phyloP scores from a whole-genome alignment of 2,888 invertebrate genomes.

The Hyles lineata region DNA sequence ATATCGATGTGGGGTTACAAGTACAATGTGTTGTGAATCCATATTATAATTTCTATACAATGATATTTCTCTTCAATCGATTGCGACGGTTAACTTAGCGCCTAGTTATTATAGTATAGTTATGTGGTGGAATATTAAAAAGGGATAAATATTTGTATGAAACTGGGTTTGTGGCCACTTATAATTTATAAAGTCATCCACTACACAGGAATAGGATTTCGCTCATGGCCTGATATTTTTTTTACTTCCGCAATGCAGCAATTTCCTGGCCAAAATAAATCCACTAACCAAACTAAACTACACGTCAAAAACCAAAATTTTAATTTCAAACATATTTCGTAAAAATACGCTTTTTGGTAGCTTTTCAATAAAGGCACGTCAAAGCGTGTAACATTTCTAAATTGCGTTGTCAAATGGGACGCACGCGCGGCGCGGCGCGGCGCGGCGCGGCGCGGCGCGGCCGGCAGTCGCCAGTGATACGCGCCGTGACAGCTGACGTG shows the following conservation, averaged over 20 bases:
- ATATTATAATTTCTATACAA: neutral
- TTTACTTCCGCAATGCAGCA: no score
- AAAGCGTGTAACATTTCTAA: slow-evolving; percentile 23
- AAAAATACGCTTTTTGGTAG: neutral
- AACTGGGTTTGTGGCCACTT: no score
- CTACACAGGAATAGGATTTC: neutral
- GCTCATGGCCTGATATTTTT: no score
- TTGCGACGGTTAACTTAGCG: neutral
- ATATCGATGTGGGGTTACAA: neutral
- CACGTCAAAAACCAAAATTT: neutral
- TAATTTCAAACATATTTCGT: neutral
- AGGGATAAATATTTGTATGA: no score
- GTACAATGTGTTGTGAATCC: neutral
- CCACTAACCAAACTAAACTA: no score
- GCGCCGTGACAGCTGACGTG: slow-evolving; percentile 25
- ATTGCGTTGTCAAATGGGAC: slow-evolving; percentile 29
- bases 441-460: neutral
- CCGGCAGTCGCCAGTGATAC: slow-evolving; percentile 3
- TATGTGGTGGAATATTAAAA: no score
- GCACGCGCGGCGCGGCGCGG: slow-evolving; percentile 3
- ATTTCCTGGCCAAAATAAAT: no score
- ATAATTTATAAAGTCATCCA: neutral
- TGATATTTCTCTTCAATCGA: neutral
- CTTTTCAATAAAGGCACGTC: slow-evolving; percentile 9
- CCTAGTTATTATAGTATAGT: no score